Base-by-base conservation (phyloP, 2,797 vertebrate species). In the Gobio occitaniae region DNA sequence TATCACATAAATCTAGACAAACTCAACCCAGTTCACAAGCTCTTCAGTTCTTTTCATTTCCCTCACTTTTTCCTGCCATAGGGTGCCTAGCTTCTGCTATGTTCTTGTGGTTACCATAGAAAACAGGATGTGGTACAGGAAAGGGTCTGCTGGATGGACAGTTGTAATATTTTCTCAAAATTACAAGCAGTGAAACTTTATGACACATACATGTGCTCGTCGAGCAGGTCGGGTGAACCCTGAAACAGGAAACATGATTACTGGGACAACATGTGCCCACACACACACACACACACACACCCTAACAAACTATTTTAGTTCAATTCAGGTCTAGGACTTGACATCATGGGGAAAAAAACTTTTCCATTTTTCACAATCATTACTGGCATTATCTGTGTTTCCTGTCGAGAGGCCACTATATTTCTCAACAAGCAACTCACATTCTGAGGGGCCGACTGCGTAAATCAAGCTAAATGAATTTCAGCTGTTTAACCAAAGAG, bases 321-420 rank as follows among this genome's bases (percentile, higher is more conserved):
- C 80, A 87, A 52, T 50, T 86, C 65, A 56, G 47, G 85, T 77
- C 83, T 87, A 69, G 4, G 38, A 77, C 83, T 80, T 91, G 89
- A 91, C 86, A 91, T 90, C 83, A 88, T 87, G 84, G 21, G 3
- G 56, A 1, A 89, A 90, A 90, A 90, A 25, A 80, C 75, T 59
- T 86, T 89, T 90, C 86, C 48, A 87, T 75, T 89, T 88, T 91
- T 91, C 87, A 89, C 88, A 86, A 87, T 90, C 84, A 90, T 89
- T 89, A 88, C 41, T 54, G 86, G 84, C 85, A 85, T 81, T 88
- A 84, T 87, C 74, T 68, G 54, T 50, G 63, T 78, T 86, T 89
- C 70, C 86, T 90, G 82, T 89, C 70, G 70, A 87, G 82, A 78
- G 75, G 77, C 71, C 78, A 87, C 89, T 77, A 81, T 77, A 87